A percentile compares a stretch with the other conserved stretches of the same genome.
Conservation (phyloP, 1,140 invertebrate species). For the Danaus plexippus region DNA sequence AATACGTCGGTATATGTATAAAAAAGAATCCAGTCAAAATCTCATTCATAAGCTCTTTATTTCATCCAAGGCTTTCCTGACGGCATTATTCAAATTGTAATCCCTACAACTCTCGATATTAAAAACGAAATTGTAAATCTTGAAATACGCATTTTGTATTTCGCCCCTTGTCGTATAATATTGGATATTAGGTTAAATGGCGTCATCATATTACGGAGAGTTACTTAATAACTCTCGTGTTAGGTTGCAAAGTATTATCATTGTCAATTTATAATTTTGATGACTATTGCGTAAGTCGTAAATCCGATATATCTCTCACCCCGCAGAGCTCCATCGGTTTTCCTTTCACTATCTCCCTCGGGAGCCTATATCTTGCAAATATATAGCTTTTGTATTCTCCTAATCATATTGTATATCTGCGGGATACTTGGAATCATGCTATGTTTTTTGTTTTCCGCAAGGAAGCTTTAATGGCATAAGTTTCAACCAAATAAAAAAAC, state of each 20-base stretch:
- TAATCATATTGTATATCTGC: constrained; percentile 20
- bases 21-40: constrained; percentile 3
- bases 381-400: constrained; percentile 27
- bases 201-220: too few relatives aligned
- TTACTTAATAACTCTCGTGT: too few relatives aligned
- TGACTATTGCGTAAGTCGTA: too few relatives aligned
- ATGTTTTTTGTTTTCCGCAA: too few relatives aligned
- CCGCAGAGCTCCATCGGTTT: constrained; percentile 20
- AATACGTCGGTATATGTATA: neutral
- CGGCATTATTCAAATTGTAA: constrained; percentile 42
- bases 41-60: constrained; percentile 38
- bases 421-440: constrained; percentile 1
- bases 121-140: constrained; percentile 32
- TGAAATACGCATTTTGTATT: constrained; percentile 17
- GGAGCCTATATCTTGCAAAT: constrained; percentile 25
- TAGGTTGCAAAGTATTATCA: too few relatives aligned
- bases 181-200: too few relatives aligned
- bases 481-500: too few relatives aligned
- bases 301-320: constrained; percentile 8
- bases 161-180: neutral
- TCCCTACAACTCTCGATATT: constrained; percentile 34
- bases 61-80: constrained; percentile 32
- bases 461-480: too few relatives aligned
- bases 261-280: too few relatives aligned
- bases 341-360: constrained; percentile 24